Evolutionary conservation across 2,797 vertebrate genomes (phyloP).

Genomic region (Anas bahamensis): DNA sequence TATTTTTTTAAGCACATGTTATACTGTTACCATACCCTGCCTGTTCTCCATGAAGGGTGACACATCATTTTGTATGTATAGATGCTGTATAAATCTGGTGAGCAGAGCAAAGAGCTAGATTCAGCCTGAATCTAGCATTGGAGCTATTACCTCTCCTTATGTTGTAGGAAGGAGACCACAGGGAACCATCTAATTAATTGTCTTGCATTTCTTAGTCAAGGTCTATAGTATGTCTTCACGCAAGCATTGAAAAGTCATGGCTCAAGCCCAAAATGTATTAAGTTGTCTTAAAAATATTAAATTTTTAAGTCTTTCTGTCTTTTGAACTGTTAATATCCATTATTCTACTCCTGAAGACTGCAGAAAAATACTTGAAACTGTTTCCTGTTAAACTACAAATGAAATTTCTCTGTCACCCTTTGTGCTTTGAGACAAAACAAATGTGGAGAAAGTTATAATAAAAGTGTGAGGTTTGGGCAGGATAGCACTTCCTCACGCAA

Average conservation of each 20-base stretch:
- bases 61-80: accelerated
- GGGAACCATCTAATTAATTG: background rate
- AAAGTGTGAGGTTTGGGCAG: background rate
- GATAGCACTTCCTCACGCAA: background rate
- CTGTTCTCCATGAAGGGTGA: background rate
- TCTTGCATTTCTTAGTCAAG: background rate
- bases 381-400: background rate
- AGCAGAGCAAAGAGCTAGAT: background rate
- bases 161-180: background rate
- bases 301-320: background rate
- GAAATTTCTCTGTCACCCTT: background rate
- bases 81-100: background rate
- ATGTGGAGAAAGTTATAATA: background rate
- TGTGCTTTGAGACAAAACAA: background rate
- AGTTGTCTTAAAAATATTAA: background rate
- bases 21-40: background rate
- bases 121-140: background rate
- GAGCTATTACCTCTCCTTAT: background rate
- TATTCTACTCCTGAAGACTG: background rate
- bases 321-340: background rate
- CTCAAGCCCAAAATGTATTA: background rate
- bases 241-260: background rate
- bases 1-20: background rate
- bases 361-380: background rate
- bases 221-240: background rate